phyloP scores from a whole-genome alignment of 2,888 invertebrate species.

The Oegoconia quadripuncta region DNA sequence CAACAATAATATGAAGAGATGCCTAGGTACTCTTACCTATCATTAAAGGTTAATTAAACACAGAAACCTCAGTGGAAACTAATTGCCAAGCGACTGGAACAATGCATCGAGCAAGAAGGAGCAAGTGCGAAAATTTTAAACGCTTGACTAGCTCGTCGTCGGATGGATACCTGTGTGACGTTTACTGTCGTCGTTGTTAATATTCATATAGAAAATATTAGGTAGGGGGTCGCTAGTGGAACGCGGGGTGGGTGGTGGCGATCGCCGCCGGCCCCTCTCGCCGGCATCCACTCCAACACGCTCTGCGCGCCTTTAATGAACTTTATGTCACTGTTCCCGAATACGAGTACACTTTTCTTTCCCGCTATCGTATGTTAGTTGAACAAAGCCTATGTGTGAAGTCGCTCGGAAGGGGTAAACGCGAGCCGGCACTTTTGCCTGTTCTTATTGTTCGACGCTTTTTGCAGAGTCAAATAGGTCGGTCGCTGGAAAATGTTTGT shows the following conservation, averaged over 20 bases:
- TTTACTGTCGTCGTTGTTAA: constrained; percentile 33
- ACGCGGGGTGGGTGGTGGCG: constrained; percentile 29
- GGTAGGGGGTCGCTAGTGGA: constrained; percentile 32
- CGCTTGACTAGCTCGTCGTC: constrained; percentile 5
- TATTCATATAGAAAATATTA: constrained; percentile 67
- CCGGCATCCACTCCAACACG: constrained; percentile 70
- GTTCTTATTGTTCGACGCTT: constrained; percentile 60
- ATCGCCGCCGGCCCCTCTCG: constrained; percentile 52
- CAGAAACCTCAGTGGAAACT: not conserved
- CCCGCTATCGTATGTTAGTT: constrained; percentile 66
- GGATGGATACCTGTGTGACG: not conserved
- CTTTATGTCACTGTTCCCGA: constrained; percentile 73
- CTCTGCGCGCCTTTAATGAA: constrained; percentile 74
- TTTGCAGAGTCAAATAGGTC: constrained; percentile 52
- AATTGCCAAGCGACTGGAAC: not conserved
- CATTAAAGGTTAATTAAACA: no score
- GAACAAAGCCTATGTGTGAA: constrained; percentile 68
- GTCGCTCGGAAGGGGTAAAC: constrained; percentile 62
- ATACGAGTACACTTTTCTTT: constrained; percentile 76
- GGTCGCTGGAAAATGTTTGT: constrained; percentile 34
- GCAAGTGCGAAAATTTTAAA: not conserved
- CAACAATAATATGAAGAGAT: no score
- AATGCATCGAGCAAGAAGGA: not conserved
- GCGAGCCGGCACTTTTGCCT: constrained; percentile 51
- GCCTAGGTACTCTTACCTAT: no score